Evolutionary conservation across 2,888 invertebrate genomes (phyloP).

Genomic region (Eurytoma californica): DNA sequence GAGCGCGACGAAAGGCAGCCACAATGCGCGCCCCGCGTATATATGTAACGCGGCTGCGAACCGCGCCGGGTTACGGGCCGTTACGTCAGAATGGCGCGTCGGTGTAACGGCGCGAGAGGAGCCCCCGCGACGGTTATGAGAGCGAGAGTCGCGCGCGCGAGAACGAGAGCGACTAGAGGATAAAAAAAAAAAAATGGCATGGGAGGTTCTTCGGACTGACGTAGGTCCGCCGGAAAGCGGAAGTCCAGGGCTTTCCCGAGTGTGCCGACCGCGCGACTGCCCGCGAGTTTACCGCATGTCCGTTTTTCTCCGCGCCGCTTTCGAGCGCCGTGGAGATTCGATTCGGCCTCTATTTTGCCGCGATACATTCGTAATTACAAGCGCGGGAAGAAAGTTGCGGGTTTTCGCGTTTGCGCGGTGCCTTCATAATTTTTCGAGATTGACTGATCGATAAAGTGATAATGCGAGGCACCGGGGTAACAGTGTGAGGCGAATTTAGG

Average conservation of each 20-base stretch:
- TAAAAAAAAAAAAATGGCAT: slow-evolving; percentile 2
- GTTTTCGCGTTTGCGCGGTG: too few relatives aligned
- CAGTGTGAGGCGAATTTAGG: too few relatives aligned
- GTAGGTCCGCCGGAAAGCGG: slow-evolving; percentile 4
- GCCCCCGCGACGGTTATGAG: background rate
- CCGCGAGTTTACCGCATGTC: too few relatives aligned
- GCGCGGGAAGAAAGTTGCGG: too few relatives aligned
- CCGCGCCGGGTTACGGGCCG: background rate
- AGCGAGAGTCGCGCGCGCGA: background rate
- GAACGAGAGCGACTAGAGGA: background rate
- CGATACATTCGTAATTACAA: too few relatives aligned
- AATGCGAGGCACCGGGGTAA: too few relatives aligned
- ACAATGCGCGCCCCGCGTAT: slow-evolving; percentile 17
- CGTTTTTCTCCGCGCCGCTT: too few relatives aligned
- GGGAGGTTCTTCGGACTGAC: background rate
- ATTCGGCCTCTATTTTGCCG: too few relatives aligned
- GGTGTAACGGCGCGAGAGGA: slow-evolving; percentile 1
- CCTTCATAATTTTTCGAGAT: too few relatives aligned
- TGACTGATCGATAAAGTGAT: too few relatives aligned
- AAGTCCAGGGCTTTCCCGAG: background rate
- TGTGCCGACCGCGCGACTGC: background rate
- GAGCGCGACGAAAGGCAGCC: slow-evolving; percentile 6
- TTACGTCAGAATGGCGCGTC: slow-evolving; percentile 28
- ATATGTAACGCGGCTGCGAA: background rate
- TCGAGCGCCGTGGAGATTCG: too few relatives aligned